Base-by-base conservation (phyloP, 2,113 vertebrate species). In the Aegotheles bennettii region DNA sequence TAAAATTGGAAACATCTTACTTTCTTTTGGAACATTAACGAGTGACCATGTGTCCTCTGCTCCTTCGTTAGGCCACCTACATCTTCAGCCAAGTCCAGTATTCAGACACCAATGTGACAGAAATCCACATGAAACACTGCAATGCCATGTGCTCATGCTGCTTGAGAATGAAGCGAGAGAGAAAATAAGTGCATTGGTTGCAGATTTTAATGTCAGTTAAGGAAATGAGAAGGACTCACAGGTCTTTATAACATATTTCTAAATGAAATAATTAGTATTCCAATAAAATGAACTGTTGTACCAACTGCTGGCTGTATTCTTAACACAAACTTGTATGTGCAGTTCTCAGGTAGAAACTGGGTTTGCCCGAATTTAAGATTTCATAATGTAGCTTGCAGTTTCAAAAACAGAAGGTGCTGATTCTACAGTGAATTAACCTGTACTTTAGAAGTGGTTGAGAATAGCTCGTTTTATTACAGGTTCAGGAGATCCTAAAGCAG, bases 11-110 rank as follows among this genome's bases (percentile, higher is more conserved):
- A 59, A n/a, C 2, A 3, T 60, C 25, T 38, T 70, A 13, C 31
- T 91, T 84, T 61, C 4, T 9, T 81, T 81, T 26, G 67, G 73
- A 61, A 33, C 16, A 23, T 38, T 53, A 45, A 8, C 9, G 35
- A 69, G 31, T 35, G 35, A 38, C 10, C 0, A 0, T 1, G 2
- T 73, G 53, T 50, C 33, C 31, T 51, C 40, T 68, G 33, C 36
- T 50, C 61, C 23, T 24, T 71, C 23, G n/a, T 40, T 59, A 31
- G 7, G 35, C 35, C 64, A 16, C 43, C 33, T 82, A 26, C 14
- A 10, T 68, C n/a, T 77, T n/a, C 64, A 65, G 40, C 28, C 50
- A 64, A 26, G 42, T 31, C 24, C 25, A 7, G 0, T 19, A 25
- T 28, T 42, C 67, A 59, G 79, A 15, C 18, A 12, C 13, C 18